Evolutionary conservation across 2,888 invertebrate species (phyloP), one percentile per base, ranked within the genome.

Genomic region (Leptura quadrifasciata): DNA sequence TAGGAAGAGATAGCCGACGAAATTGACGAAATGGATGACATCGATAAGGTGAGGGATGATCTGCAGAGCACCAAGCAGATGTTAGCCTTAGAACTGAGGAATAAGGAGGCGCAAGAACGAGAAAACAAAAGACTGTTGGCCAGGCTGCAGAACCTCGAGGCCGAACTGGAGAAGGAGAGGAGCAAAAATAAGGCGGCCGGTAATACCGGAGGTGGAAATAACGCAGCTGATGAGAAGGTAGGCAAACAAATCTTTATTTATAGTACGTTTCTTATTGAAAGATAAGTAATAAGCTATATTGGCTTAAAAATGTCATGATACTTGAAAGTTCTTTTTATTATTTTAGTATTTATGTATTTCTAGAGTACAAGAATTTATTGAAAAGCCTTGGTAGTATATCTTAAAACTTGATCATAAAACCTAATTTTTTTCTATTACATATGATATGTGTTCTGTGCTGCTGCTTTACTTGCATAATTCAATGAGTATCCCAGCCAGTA

Each of bases 21-120:
- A 83, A 93, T 92, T 17, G 96, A 97, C 86, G 97, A 97, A 86
- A 93, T 96, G 91, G 97, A 97, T 83, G 97, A 97, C 85, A 97
- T 97, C 82, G 97, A 97, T 85, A 95, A 95, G 87, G 94, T 96
- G 18, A 92, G 97, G 82, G 97, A 97, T 86, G 97, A 97, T 88
- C 92, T 97, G 54, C 97, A 97, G 87, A 96, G 96, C 75, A 96
- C 96, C 8, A 97, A 97, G 89, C 97, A 97, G 90, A 93, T 97
- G 91, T 90, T 97, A 77, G 96, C 96, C 15, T 91, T 96, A 75
- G 97, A 97, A 90, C 90, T 97, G 82, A 92, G 93, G 85, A 96
- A 96, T 86, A 96, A 96, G 86, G 96, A 96, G 88, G 95, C 94
- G 0, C 92, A 96, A 80, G 86, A 87, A 20, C 83, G 96, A 85